Conservation (phyloP, 2,113 vertebrate genomes). For the Rhabdornis inornatus region DNA sequence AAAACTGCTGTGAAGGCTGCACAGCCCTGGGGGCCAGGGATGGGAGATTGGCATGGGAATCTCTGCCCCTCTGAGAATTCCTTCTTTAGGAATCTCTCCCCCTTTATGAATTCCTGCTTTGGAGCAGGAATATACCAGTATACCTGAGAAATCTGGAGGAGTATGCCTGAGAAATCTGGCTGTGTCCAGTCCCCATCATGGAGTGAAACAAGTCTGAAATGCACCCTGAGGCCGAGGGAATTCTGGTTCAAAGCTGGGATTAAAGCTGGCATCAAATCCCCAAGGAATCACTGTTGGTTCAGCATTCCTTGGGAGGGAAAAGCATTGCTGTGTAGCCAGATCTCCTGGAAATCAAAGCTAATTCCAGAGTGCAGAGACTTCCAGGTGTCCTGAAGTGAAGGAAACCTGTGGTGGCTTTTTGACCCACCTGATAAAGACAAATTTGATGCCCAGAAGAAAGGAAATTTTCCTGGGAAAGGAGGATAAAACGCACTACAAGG, state of each 20-base stretch:
- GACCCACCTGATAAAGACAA: neutral
- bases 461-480: neutral
- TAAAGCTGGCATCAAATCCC: neutral
- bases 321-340: neutral
- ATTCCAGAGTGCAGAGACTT: neutral
- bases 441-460: neutral
- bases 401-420: neutral
- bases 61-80: neutral
- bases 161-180: neutral
- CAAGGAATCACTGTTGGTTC: fast-evolving
- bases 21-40: neutral
- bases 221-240: fast-evolving
- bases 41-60: fast-evolving
- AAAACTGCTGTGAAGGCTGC: neutral
- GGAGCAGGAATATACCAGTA: neutral
- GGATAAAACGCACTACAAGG: neutral
- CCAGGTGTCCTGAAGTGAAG: neutral
- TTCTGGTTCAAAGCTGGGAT: neutral
- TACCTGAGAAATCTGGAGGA: neutral
- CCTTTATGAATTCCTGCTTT: neutral
- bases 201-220: neutral
- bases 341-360: neutral
- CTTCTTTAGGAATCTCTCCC: neutral
- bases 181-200: fast-evolving
- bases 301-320: neutral